A percentile compares a stretch with the other conserved stretches of the same genome.
Conservation (phyloP, 2,797 vertebrate species). For the Catharus ustulatus region DNA sequence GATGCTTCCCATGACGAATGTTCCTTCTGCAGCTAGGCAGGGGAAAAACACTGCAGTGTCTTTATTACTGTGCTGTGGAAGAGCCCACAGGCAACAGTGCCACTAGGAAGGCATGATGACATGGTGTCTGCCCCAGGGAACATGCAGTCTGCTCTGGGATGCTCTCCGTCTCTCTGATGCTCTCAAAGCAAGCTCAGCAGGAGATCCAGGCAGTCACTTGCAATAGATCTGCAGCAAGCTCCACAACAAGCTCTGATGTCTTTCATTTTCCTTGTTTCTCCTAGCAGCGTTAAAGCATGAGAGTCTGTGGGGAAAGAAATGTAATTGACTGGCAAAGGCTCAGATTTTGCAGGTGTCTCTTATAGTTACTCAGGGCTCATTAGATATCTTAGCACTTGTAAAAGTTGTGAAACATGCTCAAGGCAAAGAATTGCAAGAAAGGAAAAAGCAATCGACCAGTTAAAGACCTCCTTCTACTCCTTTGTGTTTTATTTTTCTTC, state of each 20-base stretch:
- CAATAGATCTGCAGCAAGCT: background rate
- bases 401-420: background rate
- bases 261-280: background rate
- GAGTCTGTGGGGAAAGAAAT: background rate
- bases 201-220: background rate
- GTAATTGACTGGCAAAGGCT: slow-evolving; percentile 23
- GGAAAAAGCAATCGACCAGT: background rate
- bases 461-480: background rate
- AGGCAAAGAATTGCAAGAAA: slow-evolving; percentile 20
- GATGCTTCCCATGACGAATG: background rate
- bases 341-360: slow-evolving; percentile 49
- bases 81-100: background rate
- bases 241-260: background rate
- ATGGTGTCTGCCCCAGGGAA: fast-evolving
- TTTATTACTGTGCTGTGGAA: background rate
- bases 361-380: slow-evolving; percentile 5
- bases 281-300: background rate
- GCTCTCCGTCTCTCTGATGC: background rate
- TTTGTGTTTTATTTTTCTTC: background rate
- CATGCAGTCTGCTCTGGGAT: background rate
- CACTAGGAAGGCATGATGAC: background rate
- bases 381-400: background rate
- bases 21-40: background rate
- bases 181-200: background rate
- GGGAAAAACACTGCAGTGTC: background rate